Base-by-base conservation (phyloP, 2,888 invertebrate species). In the Phaedon cochleariae region DNA sequence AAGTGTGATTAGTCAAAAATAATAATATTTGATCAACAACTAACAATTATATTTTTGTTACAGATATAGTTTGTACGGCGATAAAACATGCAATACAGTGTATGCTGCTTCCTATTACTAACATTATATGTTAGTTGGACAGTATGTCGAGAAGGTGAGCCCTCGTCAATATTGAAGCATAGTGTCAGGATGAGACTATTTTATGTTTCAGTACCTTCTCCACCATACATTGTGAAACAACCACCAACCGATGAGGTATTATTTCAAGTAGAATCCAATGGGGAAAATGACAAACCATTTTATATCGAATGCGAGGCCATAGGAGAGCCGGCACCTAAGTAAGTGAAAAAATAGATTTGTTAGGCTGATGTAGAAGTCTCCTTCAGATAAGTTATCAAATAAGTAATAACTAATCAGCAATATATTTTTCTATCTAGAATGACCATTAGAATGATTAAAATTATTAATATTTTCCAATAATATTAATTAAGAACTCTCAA, bases 291-390 rank as follows among this genome's bases (percentile, higher is more conserved):
- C 84, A 96, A 95, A 83, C 96, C 96, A 55, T 96, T 96, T 85
- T 91, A 95, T 79, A 94, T 99, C 74, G 96, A 97, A 84, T 99
- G 98, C 83, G 95, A 96, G 84, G 98, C 98, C 12, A 93, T 93
- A 82, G 98, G 97, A 75, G 94, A 96, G 84, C 98, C 98, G 10
- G 91, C 92, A 73, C 97, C 98, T 60, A 92, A 88, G 96, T 98
- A 89, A 87, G 90, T 65, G 60, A 18, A 57, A 26, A n/a, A n/a
- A n/a, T n/a, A n/a, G n/a, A n/a, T n/a, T n/a, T n/a, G n/a, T n/a
- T n/a, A n/a, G n/a, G n/a, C n/a, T n/a, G n/a, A n/a, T n/a, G n/a
- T n/a, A n/a, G n/a, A n/a, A n/a, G n/a, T n/a, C n/a, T n/a, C n/a
- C n/a, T n/a, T n/a, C n/a, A n/a, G n/a, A n/a, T n/a, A n/a, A n/a